Percentiles rank a stretch among this genome's conserved stretches.
Evolutionary conservation across 2,888 invertebrate species (phyloP).

Genomic region (Sepiola atlantica): DNA sequence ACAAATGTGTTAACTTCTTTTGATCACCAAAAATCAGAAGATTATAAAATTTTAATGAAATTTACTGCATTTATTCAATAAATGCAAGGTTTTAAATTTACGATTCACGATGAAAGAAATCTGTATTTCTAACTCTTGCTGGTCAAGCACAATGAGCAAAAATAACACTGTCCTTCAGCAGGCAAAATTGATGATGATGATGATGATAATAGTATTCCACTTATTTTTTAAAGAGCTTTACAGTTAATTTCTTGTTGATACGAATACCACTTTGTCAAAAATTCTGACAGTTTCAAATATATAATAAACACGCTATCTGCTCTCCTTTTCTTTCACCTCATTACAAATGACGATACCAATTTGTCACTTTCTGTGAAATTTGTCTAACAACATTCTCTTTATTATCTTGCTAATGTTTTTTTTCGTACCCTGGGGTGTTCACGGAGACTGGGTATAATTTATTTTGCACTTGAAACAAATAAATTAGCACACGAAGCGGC

Average conservation of each 20-base stretch:
- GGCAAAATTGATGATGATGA: too few relatives aligned
- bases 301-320: background rate
- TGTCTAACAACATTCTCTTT: background rate
- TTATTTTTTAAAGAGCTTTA: background rate
- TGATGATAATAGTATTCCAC: too few relatives aligned
- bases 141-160: too few relatives aligned
- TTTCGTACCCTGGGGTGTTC: background rate
- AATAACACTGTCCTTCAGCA: too few relatives aligned
- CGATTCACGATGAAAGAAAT: too few relatives aligned
- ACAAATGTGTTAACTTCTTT: too few relatives aligned
- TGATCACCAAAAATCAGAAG: too few relatives aligned
- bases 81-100: too few relatives aligned
- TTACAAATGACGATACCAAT: background rate
- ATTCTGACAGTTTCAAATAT: background rate
- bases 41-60: too few relatives aligned
- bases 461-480: background rate
- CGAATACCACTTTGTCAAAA: background rate
- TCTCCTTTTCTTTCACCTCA: background rate
- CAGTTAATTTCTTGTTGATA: background rate
- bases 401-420: background rate
- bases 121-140: too few relatives aligned
- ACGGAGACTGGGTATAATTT: background rate
- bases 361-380: background rate
- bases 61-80: too few relatives aligned
- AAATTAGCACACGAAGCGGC: background rate